Base-by-base conservation (phyloP, 64 coral and sea anemone genomes). In the Montipora cactus region DNA sequence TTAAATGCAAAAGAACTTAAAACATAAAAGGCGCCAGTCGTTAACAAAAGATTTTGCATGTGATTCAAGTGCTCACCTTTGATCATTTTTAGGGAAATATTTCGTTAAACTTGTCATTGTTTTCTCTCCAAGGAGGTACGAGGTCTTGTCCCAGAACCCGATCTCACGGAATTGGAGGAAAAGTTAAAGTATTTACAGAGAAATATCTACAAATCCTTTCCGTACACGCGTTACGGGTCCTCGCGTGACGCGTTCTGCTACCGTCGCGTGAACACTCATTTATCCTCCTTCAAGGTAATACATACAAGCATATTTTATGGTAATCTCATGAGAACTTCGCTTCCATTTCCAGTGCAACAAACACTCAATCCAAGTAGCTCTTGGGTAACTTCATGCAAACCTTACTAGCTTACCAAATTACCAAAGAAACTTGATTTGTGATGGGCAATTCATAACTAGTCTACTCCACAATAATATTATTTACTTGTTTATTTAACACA, bases 151-250 rank as follows among this genome's bases (percentile, higher is more conserved):
- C 95, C 95, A 44, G 92, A 93, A 7, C 95, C 95, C 20, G 92
- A 96, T 75, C 20, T 96, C 11, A 75, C 74, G 59, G 95, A 94
- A 55, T 51, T 96, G 69, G 95, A 96, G 67, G 74, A 84, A 44
- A 96, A 81, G 62, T 79, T 96, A 5, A 81, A 66, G 7, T 86
- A 79, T 47, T 87, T 96, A 22, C 89, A 94, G 46, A 78, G 95
- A 68, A 96, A 94, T 59, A 94, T 96, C 79, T 96, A 88, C 61
- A 96, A 96, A 70, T 85, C 95, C 9, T 96, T 96, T 11, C 95
- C 95, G 1, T 14, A 94, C 79, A 80, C 90, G 13, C 91, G 91
- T 66, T 75, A 84, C 81, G 87, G 91, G 4, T 96, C 95, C 44
- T 87, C 77, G 44, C 74, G 95, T 53, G 92, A 96, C 61, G 88